A percentile compares a stretch with the other conserved stretches of the same genome.
phyloP scores from a whole-genome alignment of 2,888 invertebrate species.

The Herminia tarsipennalis region DNA sequence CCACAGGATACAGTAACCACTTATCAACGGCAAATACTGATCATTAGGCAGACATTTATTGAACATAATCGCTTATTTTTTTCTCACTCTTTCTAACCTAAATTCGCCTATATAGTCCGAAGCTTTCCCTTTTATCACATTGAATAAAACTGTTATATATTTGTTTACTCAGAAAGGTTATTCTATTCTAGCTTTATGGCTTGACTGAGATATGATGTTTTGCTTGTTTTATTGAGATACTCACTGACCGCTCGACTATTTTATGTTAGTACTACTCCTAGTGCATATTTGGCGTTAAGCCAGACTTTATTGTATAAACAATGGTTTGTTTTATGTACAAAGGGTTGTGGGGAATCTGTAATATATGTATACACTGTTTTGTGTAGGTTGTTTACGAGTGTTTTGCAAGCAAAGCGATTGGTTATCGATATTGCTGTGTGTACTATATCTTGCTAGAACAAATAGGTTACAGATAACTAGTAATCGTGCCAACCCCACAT shows the following conservation, averaged over 20 bases:
- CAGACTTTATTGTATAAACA: conserved; percentile 36
- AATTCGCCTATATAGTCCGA: too few species aligned
- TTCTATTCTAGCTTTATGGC: conserved; percentile 25
- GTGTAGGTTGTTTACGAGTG: not conserved
- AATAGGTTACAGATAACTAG: too few species aligned
- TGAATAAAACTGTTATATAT: conserved; percentile 10
- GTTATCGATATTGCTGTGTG: too few species aligned
- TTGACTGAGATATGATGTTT: conserved; percentile 25
- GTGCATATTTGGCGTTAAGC: conserved; percentile 29
- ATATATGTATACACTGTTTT: not conserved
- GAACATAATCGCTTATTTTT: too few species aligned
- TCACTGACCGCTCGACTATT: conserved; percentile 27
- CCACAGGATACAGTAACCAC: too few species aligned
- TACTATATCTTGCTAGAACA: too few species aligned
- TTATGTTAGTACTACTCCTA: conserved; percentile 16
- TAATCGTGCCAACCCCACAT: too few species aligned
- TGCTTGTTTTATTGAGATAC: conserved; percentile 24
- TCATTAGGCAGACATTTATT: too few species aligned
- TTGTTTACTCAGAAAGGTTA: conserved; percentile 15
- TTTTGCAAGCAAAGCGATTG: too few species aligned
- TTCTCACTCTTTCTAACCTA: too few species aligned
- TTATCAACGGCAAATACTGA: too few species aligned
- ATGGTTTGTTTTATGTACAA: conserved; percentile 15
- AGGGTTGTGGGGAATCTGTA: conserved; percentile 9
- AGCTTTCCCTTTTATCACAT: conserved; percentile 6